Conservation (phyloP, 1,140 invertebrate genomes). For the Venturia canescens region DNA sequence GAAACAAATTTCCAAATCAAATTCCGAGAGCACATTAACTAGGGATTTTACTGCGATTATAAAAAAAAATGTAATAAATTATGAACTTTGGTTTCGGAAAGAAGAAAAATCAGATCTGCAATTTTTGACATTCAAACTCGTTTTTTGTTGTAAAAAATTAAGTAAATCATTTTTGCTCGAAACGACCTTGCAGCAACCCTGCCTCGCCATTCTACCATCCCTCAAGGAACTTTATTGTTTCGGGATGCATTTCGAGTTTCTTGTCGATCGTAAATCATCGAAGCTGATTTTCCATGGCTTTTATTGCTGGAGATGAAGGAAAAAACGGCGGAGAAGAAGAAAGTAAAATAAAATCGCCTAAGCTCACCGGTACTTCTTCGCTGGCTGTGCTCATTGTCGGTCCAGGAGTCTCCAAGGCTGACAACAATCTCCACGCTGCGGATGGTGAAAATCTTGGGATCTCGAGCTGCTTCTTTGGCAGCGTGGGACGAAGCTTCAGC, state of each 20-base stretch:
- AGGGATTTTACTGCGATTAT: not conserved
- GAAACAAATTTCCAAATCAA: too few species aligned
- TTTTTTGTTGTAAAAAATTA: too few species aligned
- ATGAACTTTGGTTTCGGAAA: too few species aligned
- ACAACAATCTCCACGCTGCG: slow-evolving; percentile 87
- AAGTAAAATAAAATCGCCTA: slow-evolving; percentile 20
- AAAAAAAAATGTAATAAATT: not conserved
- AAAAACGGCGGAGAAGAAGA: too few species aligned
- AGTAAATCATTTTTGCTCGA: too few species aligned
- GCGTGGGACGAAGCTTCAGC: slow-evolving; percentile 84
- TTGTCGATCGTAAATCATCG: slow-evolving; percentile 53
- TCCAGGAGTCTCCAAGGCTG: slow-evolving; percentile 70
- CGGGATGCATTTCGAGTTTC: not conserved
- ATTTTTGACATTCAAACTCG: too few species aligned
- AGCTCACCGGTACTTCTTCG: slow-evolving; percentile 69
- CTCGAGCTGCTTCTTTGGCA: slow-evolving; percentile 86
- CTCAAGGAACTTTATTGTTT: not conserved
- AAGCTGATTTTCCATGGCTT: slow-evolving; percentile 32
- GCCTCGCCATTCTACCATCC: not conserved
- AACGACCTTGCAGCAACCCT: too few species aligned
- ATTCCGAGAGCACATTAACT: not conserved
- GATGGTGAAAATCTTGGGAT: slow-evolving; percentile 88
- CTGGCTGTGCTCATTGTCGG: slow-evolving; percentile 69
- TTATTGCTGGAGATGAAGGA: not conserved
- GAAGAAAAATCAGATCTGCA: too few species aligned